Percentiles rank a stretch among this genome's conserved stretches.
Conservation (phyloP, 92 coral and sea anemone species). For the Nematostella vectensis region DNA sequence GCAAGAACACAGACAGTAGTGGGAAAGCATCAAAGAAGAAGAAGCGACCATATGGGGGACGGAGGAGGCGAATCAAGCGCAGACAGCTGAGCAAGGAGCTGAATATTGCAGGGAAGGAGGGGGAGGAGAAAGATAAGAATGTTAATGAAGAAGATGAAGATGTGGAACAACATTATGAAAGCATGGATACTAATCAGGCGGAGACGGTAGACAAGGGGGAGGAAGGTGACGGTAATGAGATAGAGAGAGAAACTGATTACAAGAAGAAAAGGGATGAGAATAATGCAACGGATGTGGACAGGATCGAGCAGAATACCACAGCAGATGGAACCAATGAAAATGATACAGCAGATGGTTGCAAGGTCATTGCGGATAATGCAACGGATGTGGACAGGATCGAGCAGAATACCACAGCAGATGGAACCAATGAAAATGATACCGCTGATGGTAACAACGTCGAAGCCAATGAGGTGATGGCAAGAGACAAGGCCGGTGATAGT, state of each 20-base stretch:
- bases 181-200: too few relatives aligned
- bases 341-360: background rate
- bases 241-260: constrained; percentile 3
- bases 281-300: too few relatives aligned
- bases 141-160: background rate
- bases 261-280: too few relatives aligned
- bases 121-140: background rate
- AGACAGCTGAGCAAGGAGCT: constrained; percentile 6
- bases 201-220: too few relatives aligned
- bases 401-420: too few relatives aligned
- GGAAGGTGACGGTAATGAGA: constrained; percentile 4
- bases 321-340: background rate
- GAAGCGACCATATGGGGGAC: constrained; percentile 1
- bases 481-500: background rate
- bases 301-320: too few relatives aligned
- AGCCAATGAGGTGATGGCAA: background rate
- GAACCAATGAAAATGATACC: background rate
- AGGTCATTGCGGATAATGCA: too few relatives aligned
- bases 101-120: constrained; percentile 1
- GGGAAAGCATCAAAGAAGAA: background rate
- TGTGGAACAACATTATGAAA: too few relatives aligned
- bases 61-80: constrained; percentile 10
- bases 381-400: too few relatives aligned
- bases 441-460: background rate
- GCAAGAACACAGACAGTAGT: background rate